Evolutionary conservation across 2,113 vertebrate species (phyloP), one percentile per base, ranked within the genome.

Genomic region (Lonchura striata): DNA sequence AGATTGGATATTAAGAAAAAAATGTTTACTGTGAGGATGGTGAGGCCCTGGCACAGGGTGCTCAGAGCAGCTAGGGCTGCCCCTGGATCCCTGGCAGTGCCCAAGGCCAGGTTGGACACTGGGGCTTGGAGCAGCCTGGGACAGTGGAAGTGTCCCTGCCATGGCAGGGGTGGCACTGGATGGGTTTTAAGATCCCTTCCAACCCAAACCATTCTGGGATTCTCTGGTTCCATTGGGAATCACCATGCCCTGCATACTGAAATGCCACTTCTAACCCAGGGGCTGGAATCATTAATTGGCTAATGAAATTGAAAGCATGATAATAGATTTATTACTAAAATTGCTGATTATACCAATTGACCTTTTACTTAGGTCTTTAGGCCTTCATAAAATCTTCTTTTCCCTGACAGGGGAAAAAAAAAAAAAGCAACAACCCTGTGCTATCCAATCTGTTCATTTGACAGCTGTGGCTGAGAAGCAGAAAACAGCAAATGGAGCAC

Each of bases 291-390:
- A 84, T 89, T 91, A 82, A 71, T 39, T 56, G 52, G 20, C 39
- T 74, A 92, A 95, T 92, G 66, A 87, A 75, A 89, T 33, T 33
- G 86, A 78, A 87, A 75, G 41, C 11, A 8, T 80, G 74, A 66
- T 87, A 72, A 66, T 80, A 86, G 85, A 85, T 88, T 63, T 82
- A 74, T 92, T 87, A 91, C 85, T 82, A 85, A 86, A 75, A 90
- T 52, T 89, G 92, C 61, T 92, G 93, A 94, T 93, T 93, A 86
- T 41, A 31, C 37, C 77, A 85, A 64, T 80, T 94, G 93, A 96
- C 92, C 78, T 86, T 89, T 94, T 79, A 64, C 35, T 50, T n/a
- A 84, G 86, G 50, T 85, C 27, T 59, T 77, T 66, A 92, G 70
- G 76, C 86, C 37, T 64, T 76, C 65, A 44, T 85, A 56, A 95